A percentile compares a stretch with the other conserved stretches of the same genome.
These are phyloP conservation scores for Gasteruption jaculator DNA, from an alignment of 2,888 invertebrate species.

Conservation along the genomic window DNA sequence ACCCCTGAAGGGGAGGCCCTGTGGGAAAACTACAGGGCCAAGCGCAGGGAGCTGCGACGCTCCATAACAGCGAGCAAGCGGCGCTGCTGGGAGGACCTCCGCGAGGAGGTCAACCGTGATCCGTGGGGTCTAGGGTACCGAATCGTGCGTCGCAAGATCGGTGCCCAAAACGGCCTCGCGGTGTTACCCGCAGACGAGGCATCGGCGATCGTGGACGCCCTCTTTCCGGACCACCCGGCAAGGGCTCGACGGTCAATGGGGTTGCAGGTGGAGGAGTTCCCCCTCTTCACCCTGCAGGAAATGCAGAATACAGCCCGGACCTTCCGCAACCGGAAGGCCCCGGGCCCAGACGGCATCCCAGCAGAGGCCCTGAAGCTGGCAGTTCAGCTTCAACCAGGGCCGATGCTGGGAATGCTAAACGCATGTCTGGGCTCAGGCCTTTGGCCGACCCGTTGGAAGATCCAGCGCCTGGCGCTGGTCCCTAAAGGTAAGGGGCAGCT, in stretches of 20 bases:
- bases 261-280: neutral
- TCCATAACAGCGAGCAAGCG: slow-evolving; percentile 20
- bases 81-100: slow-evolving; percentile 22
- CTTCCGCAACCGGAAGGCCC: slow-evolving; percentile 22
- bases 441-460: slow-evolving; percentile 23
- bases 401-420: slow-evolving; percentile 13
- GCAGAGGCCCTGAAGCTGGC: slow-evolving; percentile 22
- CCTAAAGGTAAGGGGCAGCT: slow-evolving; percentile 15
- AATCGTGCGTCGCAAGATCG: slow-evolving; percentile 20
- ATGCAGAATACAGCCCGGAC: slow-evolving; percentile 13
- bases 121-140: slow-evolving; percentile 27
- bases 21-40: slow-evolving; percentile 7
- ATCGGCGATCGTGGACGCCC: slow-evolving; percentile 14
- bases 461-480: slow-evolving; percentile 20
- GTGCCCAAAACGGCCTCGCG: neutral
- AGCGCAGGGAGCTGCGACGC: slow-evolving; percentile 7
- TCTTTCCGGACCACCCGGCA: slow-evolving; percentile 18
- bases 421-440: slow-evolving; percentile 10
- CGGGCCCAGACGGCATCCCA: slow-evolving; percentile 27
- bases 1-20: neutral
- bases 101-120: slow-evolving; percentile 23
- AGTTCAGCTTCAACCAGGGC: slow-evolving; percentile 12
- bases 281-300: slow-evolving; percentile 19
- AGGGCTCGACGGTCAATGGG: neutral
- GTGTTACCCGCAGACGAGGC: neutral